Conservation (phyloP, 1,140 invertebrate species). For the Hermatobates lingyangjiaoensis region DNA sequence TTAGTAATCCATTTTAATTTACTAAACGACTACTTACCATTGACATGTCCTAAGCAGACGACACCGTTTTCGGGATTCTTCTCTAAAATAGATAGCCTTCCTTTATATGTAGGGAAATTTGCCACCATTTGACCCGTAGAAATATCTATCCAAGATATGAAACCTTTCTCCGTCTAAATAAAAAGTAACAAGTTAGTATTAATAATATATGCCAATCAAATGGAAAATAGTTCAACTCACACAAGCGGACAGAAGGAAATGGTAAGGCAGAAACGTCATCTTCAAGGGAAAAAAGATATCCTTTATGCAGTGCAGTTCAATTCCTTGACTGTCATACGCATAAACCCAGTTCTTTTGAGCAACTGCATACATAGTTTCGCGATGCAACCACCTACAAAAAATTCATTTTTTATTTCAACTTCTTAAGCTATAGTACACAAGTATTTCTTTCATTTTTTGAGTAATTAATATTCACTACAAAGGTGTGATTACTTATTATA, state of each 20-base stretch:
- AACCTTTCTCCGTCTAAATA: slow-evolving; percentile 58
- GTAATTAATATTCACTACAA: no score
- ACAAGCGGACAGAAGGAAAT: slow-evolving; percentile 78
- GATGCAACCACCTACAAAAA: slow-evolving; percentile 63
- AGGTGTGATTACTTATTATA: no score
- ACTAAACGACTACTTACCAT: slow-evolving; percentile 36
- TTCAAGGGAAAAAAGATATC: slow-evolving; percentile 53
- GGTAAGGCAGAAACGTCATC: slow-evolving; percentile 92
- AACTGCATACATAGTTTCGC: slow-evolving; percentile 92
- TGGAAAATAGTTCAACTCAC: no score
- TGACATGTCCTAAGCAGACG: slow-evolving; percentile 69
- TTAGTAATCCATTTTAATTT: no score
- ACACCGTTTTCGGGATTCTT: slow-evolving; percentile 95
- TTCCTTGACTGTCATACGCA: slow-evolving; percentile 93
- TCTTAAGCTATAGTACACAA: no score
- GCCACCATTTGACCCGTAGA: slow-evolving; percentile 79
- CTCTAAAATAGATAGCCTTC: slow-evolving; percentile 61
- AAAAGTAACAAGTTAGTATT: no score
- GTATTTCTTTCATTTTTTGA: no score
- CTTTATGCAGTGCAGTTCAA: slow-evolving; percentile 92
- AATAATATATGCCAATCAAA: neutral
- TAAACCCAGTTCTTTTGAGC: slow-evolving; percentile 95
- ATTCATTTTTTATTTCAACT: no score
- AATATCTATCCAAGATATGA: slow-evolving; percentile 80
- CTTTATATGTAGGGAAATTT: slow-evolving; percentile 51